These are phyloP conservation scores for Isoperla grammatica DNA, from an alignment of 2,888 invertebrate genomes.

Conservation along the genomic window DNA sequence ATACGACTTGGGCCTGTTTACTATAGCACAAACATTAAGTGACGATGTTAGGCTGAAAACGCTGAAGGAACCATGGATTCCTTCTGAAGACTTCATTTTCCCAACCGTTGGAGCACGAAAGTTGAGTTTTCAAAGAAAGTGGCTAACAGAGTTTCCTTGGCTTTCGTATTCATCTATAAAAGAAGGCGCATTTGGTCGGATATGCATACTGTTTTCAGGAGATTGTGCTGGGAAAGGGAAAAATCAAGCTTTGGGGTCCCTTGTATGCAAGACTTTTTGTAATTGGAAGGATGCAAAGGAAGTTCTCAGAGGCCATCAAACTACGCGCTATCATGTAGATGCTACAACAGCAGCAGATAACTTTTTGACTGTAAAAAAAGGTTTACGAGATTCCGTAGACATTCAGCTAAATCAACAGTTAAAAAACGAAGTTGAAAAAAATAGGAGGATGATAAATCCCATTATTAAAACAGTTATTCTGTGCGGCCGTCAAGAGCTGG, in stretches of 20 bases:
- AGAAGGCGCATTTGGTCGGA: conserved; percentile 1
- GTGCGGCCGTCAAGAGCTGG: conserved; percentile 35
- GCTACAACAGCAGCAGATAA: background rate
- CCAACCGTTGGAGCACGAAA: background rate
- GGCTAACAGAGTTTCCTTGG: conserved; percentile 6
- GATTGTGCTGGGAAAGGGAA: conserved; percentile 2
- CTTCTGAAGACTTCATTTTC: background rate
- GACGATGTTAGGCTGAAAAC: background rate
- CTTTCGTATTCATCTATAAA: conserved; percentile 4
- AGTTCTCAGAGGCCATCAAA: background rate
- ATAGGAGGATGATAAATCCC: conserved; percentile 1
- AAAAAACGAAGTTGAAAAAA: background rate
- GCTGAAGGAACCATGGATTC: background rate
- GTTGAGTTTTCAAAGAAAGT: background rate
- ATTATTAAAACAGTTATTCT: conserved; percentile 19
- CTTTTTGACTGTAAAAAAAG: background rate
- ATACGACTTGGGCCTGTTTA: too few species aligned
- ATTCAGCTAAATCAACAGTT: background rate
- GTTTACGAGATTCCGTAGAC: background rate
- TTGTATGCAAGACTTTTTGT: conserved; percentile 1
- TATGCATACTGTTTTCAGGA: conserved; percentile 6
- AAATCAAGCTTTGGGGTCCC: background rate
- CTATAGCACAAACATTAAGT: background rate
- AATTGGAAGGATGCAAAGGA: conserved; percentile 8
- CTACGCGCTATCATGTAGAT: conserved; percentile 1